Percentiles rank a stretch among this genome's conserved stretches.
These are phyloP conservation scores for Scyliorhinus canicula DNA, from an alignment of 2,797 vertebrate genomes.

Conservation along the genomic window DNA sequence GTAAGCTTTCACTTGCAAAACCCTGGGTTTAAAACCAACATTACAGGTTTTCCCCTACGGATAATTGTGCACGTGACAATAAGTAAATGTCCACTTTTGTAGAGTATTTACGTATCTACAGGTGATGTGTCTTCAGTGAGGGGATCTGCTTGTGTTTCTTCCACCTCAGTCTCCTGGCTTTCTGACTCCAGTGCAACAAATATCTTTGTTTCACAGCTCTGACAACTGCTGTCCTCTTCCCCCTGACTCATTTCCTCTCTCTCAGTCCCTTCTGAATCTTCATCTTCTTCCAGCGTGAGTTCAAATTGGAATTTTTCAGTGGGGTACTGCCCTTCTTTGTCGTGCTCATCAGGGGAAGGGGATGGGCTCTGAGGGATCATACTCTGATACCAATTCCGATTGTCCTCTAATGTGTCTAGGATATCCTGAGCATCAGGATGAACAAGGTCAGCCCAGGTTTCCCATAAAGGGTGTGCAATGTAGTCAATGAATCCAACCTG, in stretches of 20 bases:
- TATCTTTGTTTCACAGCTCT: conserved; percentile 32
- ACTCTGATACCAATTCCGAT: conserved; percentile 99
- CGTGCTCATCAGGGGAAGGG: conserved; percentile 77
- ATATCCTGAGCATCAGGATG: conserved; percentile 97
- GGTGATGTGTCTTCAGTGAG: conserved; percentile 84
- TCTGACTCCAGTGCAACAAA: conserved; percentile 26
- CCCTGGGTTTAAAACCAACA: conserved; percentile 64
- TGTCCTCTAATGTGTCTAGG: conserved; percentile 91
- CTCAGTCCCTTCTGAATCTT: conserved; percentile 73
- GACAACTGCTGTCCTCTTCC: conserved; percentile 52
- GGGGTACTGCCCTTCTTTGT: conserved; percentile 64
- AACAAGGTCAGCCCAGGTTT: conserved; percentile 96
- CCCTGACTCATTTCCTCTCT: conserved; percentile 55
- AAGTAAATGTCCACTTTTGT: conserved; percentile 49
- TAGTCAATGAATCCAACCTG: conserved; percentile 99
- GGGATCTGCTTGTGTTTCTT: conserved; percentile 71
- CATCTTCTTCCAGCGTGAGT: conserved; percentile 81
- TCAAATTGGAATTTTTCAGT: conserved; percentile 92
- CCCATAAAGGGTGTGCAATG: conserved; percentile 94
- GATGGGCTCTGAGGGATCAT: conserved; percentile 98
- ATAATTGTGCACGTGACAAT: conserved; percentile 50
- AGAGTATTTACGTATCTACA: conserved; percentile 74
- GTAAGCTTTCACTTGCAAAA: conserved; percentile 62
- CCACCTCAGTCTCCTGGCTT: conserved; percentile 52
- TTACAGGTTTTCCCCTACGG: conserved; percentile 63